phyloP scores from a whole-genome alignment of 2,113 vertebrate genomes.

The Anguilla japonica region DNA sequence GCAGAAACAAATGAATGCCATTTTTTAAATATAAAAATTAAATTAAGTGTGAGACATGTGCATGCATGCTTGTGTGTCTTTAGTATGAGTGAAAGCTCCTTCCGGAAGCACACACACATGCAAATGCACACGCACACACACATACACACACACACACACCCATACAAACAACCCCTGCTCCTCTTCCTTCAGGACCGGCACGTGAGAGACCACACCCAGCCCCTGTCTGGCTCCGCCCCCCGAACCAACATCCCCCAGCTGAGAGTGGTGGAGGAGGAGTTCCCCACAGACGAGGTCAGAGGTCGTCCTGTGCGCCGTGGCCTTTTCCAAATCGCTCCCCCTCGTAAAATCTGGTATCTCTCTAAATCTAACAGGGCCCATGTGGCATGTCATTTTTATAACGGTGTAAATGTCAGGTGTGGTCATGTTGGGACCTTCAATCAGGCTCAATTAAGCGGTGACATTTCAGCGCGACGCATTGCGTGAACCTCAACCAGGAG shows the following conservation, averaged over 20 bases:
- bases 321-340: neutral
- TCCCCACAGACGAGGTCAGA: constrained; percentile 68
- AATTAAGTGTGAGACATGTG: neutral
- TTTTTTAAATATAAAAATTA: too few species aligned
- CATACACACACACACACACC: neutral
- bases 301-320: neutral
- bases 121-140: too few species aligned
- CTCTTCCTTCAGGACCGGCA: constrained; percentile 62
- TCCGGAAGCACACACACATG: too few species aligned
- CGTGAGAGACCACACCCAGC: constrained; percentile 60
- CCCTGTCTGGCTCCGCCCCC: constrained; percentile 39
- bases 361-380: neutral
- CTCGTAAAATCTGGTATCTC: neutral
- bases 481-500: neutral
- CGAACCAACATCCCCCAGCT: constrained; percentile 61
- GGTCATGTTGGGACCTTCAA: neutral
- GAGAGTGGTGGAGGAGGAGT: constrained; percentile 51
- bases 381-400: neutral
- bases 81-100: neutral
- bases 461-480: neutral
- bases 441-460: neutral
- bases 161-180: neutral
- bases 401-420: neutral
- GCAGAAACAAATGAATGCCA: too few species aligned
- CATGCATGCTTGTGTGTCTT: neutral